Base-by-base conservation (phyloP, 2,797 vertebrate species). In the Myotis daubentonii region DNA sequence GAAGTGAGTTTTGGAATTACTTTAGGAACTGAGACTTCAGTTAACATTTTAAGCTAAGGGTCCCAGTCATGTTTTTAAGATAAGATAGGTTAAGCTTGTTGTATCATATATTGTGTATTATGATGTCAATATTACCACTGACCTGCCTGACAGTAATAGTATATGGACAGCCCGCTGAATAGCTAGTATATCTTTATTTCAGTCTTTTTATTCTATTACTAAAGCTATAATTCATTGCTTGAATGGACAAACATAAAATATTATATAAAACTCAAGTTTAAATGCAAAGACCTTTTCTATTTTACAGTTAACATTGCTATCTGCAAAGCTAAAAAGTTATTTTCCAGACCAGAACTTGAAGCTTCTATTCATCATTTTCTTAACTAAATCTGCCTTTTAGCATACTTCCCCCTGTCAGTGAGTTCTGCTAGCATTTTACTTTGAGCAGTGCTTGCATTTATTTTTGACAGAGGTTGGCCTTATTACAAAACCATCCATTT, bases 401-500 rank as follows among this genome's bases (percentile, higher is more conserved):
- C 71, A 15, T 96, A 87, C 96, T 97, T 97, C 65, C 95, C 44
- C 55, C 82, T 96, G 79, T 92, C 89, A 93, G 1, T 71, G 75
- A 87, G 30, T 30, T 65, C 81, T 96, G 6, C 7, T 8, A 96
- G 91, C 71, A 66, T 44, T 97, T 97, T 94, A 94, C 79, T 97
- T 96, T 95, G 91, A 97, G 62, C 49, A 94, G 78, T 19, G 72
- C 15, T 91, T 95, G 88, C 25, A 68, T 97, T 97, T 97, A 82
- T 81, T 97, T 97, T 97, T 97, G 96, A 97, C 91, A 97, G 88
- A 94, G 62, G 65, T 94, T 98, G 96, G 91, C 94, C 93, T 96
- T 92, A 97, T 97, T 97, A 97, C 78, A 98, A 97, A 98, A 96
- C 60, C 66, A 96, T 97, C 93, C 38, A 89, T 97, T 98, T 94